phyloP scores from a whole-genome alignment of 2,888 invertebrate species.

The Andricus curvator region DNA sequence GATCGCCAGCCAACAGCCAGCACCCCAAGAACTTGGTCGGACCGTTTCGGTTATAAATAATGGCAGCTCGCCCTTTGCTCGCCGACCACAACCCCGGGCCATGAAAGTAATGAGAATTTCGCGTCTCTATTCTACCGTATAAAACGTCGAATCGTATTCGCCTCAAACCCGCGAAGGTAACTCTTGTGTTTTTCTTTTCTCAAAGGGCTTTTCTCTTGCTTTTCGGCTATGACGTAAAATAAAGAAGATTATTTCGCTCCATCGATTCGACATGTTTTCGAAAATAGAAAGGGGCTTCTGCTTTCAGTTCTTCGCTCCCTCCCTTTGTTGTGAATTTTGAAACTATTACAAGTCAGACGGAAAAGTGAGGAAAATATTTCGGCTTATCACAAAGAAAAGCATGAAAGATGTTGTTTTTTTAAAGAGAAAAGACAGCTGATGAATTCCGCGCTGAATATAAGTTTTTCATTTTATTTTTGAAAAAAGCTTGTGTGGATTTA shows the following conservation, averaged over 20 bases:
- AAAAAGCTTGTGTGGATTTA: no score
- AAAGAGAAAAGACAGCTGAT: not conserved
- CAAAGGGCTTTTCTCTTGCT: conserved; percentile 31
- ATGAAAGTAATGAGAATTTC: conserved; percentile 67
- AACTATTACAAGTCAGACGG: conserved; percentile 16
- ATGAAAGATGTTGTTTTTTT: not conserved
- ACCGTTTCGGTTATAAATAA: conserved; percentile 69
- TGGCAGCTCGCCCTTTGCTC: conserved; percentile 59
- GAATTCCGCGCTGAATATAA: not conserved
- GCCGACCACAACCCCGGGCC: conserved; percentile 44
- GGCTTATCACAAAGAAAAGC: conserved; percentile 3
- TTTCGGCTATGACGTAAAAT: conserved; percentile 39
- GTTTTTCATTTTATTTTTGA: no score
- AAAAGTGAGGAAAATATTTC: conserved; percentile 32
- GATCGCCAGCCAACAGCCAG: conserved; percentile 46
- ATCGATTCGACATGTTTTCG: conserved; percentile 12
- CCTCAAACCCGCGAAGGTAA: conserved; percentile 9
- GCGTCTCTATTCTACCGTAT: conserved; percentile 55
- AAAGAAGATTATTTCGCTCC: conserved; percentile 38
- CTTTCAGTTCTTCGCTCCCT: not conserved
- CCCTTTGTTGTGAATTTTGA: conserved; percentile 17
- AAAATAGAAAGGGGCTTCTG: conserved; percentile 12
- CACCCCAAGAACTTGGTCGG: conserved; percentile 62
- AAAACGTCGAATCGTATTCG: conserved; percentile 43
- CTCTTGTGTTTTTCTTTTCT: conserved; percentile 36